A percentile compares a stretch with the other conserved stretches of the same genome.
Conservation (phyloP, 1,140 invertebrate species). For the Ceratina calcarata region DNA sequence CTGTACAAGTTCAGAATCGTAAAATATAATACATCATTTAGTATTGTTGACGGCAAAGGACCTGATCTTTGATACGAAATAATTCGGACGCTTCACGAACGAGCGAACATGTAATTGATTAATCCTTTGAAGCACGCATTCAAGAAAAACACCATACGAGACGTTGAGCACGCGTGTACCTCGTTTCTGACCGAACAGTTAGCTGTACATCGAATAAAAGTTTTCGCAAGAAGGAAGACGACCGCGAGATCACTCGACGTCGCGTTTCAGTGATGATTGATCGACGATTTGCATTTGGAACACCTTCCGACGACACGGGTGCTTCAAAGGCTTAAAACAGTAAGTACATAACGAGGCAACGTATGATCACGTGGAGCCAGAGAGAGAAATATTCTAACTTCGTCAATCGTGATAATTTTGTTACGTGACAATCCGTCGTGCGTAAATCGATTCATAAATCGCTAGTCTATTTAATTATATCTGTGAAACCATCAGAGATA, state of each 20-base stretch:
- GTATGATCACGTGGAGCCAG: slow-evolving; percentile 54
- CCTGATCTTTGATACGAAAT: slow-evolving; percentile 35
- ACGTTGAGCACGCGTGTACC: neutral
- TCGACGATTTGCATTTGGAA: neutral
- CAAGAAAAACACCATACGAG: slow-evolving; percentile 15
- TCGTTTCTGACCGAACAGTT: neutral
- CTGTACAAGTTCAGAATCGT: no score
- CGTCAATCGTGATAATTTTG: neutral
- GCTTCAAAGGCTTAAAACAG: slow-evolving; percentile 45
- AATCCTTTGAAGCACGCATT: slow-evolving; percentile 48
- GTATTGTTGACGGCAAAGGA: no score
- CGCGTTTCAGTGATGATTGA: neutral
- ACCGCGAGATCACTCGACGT: no score
- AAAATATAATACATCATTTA: no score
- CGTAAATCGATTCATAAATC: neutral
- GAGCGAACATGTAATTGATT: slow-evolving; percentile 50
- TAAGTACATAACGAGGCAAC: slow-evolving; percentile 34
- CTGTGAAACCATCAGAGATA: no score
- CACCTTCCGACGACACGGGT: slow-evolving; percentile 10
- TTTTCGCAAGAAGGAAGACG: slow-evolving; percentile 8
- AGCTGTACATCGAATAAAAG: slow-evolving; percentile 23
- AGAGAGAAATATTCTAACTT: slow-evolving; percentile 39
- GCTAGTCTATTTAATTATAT: no score
- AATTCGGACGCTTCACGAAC: slow-evolving; percentile 61
- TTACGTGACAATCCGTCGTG: neutral